These are phyloP conservation scores for Pangasius macronema DNA, from an alignment of 2,797 vertebrate species.

Conservation along the genomic window DNA sequence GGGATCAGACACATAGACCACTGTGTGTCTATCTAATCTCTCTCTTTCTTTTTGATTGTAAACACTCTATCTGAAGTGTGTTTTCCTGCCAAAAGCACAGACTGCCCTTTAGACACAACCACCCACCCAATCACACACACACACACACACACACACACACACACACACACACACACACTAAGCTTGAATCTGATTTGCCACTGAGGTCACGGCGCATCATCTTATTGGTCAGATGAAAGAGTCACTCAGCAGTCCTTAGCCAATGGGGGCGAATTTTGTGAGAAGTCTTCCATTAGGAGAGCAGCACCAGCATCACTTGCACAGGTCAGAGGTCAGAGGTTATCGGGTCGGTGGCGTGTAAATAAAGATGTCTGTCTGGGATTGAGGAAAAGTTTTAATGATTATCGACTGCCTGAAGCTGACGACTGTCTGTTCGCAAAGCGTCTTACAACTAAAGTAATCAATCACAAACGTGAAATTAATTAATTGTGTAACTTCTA, in stretches of 20 bases:
- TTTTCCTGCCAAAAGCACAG: constrained; percentile 61
- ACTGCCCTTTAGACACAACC: constrained; percentile 52
- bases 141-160: constrained; percentile 25
- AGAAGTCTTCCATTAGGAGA: constrained; percentile 63
- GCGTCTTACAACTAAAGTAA: too few relatives aligned
- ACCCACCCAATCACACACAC: constrained; percentile 4
- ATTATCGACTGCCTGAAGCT: constrained; percentile 50
- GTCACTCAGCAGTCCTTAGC: constrained; percentile 20
- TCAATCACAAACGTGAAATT: too few relatives aligned
- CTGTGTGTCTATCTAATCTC: background rate
- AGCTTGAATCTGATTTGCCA: constrained; percentile 36
- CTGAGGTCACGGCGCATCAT: constrained; percentile 33
- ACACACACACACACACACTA: background rate
- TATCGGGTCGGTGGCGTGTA: constrained; percentile 14
- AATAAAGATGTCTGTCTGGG: constrained; percentile 43
- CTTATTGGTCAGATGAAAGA: constrained; percentile 26
- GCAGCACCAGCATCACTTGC: constrained; percentile 66
- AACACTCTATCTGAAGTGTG: constrained; percentile 24
- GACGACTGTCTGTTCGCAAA: constrained; percentile 46
- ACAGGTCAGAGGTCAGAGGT: constrained; percentile 37
- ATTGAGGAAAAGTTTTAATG: constrained; percentile 22
- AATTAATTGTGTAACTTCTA: too few relatives aligned
- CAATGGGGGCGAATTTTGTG: constrained; percentile 35
- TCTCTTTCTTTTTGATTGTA: constrained; percentile 20
- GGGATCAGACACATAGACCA: background rate